Percentiles rank a stretch among this genome's conserved stretches.
These are phyloP conservation scores for Poeciliopsis paucimaculata DNA, from an alignment of 2,797 vertebrate species.

Conservation along the genomic window DNA sequence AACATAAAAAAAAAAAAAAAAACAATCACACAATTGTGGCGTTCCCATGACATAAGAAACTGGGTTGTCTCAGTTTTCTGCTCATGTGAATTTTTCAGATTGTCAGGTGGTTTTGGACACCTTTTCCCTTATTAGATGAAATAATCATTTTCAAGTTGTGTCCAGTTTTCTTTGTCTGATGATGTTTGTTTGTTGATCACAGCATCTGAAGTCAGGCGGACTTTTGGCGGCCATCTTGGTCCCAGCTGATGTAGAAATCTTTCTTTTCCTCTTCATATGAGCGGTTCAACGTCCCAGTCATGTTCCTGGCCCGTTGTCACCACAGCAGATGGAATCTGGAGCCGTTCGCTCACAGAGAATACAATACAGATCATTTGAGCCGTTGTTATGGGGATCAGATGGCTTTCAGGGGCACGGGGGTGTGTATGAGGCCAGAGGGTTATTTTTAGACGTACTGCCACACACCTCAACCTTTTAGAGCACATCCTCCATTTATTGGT, in stretches of 20 bases:
- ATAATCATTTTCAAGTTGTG: not conserved
- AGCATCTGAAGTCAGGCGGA: not conserved
- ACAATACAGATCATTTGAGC: conserved; percentile 62
- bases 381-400: conserved; percentile 79
- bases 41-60: no score
- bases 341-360: conserved; percentile 44
- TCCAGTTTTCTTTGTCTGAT: not conserved
- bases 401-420: conserved; percentile 39
- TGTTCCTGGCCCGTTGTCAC: conserved; percentile 19
- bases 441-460: conserved; percentile 76
- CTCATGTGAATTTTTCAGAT: not conserved
- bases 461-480: conserved; percentile 73
- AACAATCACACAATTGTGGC: no score
- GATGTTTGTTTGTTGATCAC: not conserved
- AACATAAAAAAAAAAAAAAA: no score
- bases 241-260: conserved; percentile 20
- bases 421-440: conserved; percentile 55
- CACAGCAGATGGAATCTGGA: conserved; percentile 56
- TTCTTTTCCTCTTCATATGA: conserved; percentile 20
- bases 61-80: not conserved
- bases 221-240: not conserved
- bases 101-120: not conserved
- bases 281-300: conserved; percentile 12
- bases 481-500: conserved; percentile 61
- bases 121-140: not conserved